Conservation (phyloP, 2,797 vertebrate genomes). For the Varecia variegata region DNA sequence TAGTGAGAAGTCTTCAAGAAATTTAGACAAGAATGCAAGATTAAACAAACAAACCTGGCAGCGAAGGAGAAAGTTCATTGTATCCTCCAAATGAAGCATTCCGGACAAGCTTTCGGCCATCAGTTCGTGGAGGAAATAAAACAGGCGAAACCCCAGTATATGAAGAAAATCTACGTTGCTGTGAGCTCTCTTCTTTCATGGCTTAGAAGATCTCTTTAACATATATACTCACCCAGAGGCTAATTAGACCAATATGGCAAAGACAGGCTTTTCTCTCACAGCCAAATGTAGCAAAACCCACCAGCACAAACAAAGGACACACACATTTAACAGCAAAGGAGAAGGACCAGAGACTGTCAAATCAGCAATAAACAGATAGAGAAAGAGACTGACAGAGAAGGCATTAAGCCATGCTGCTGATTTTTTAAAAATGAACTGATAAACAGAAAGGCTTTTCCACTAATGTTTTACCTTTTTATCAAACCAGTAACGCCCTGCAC, state of each 20-base stretch:
- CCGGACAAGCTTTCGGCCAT: slow-evolving; percentile 95
- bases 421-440: slow-evolving; percentile 58
- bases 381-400: slow-evolving; percentile 59
- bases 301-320: slow-evolving; percentile 82
- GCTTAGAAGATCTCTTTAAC: slow-evolving; percentile 83
- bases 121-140: slow-evolving; percentile 89
- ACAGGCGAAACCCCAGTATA: slow-evolving; percentile 89
- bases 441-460: slow-evolving; percentile 61
- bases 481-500: slow-evolving; percentile 39
- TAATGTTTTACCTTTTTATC: slow-evolving; percentile 16
- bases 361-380: slow-evolving; percentile 81
- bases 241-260: slow-evolving; percentile 84
- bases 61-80: slow-evolving; percentile 93
- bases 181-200: slow-evolving; percentile 95
- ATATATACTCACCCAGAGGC: slow-evolving; percentile 80
- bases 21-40: slow-evolving; percentile 72
- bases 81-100: slow-evolving; percentile 99
- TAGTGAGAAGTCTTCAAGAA: slow-evolving; percentile 59
- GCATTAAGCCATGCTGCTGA: slow-evolving; percentile 58
- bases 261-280: slow-evolving; percentile 83
- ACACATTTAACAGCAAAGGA: slow-evolving; percentile 81
- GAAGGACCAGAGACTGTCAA: slow-evolving; percentile 78
- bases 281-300: slow-evolving; percentile 82
- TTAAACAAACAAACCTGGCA: slow-evolving; percentile 91
- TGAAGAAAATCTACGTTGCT: slow-evolving; percentile 94